phyloP scores from a whole-genome alignment of 1,140 invertebrate species.

The Venturia canescens region DNA sequence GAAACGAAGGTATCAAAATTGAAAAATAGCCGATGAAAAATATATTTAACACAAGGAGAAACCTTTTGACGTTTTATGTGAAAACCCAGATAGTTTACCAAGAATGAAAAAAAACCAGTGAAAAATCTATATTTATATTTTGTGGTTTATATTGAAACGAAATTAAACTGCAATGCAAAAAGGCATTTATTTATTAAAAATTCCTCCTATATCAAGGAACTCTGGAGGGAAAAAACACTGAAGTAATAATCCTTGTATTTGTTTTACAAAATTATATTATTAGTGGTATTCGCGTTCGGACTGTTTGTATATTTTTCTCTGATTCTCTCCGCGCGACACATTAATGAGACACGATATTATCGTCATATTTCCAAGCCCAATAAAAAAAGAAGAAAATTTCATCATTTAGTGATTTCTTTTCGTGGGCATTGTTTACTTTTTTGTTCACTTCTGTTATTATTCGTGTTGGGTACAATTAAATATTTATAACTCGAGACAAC shows the following conservation, averaged over 20 bases:
- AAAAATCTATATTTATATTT: too few relatives aligned
- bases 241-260: slow-evolving; percentile 23
- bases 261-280: slow-evolving; percentile 12
- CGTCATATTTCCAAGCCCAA: neutral
- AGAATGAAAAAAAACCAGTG: too few relatives aligned
- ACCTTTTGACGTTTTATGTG: too few relatives aligned
- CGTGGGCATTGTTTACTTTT: neutral
- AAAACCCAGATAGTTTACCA: too few relatives aligned
- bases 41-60: too few relatives aligned
- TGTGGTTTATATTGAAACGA: too few relatives aligned
- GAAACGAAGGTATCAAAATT: too few relatives aligned
- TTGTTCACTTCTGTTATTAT: slow-evolving; percentile 48
- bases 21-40: too few relatives aligned
- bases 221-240: neutral
- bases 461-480: slow-evolving; percentile 79
- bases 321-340: neutral
- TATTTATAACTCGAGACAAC: slow-evolving; percentile 98
- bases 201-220: neutral
- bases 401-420: neutral
- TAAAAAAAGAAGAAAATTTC: neutral
- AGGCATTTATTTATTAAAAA: too few relatives aligned
- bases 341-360: too few relatives aligned
- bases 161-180: too few relatives aligned
- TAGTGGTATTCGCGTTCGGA: neutral
- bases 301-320: neutral